These are phyloP conservation scores for Acrocyrtus sp. DNA, from an alignment of 2,888 invertebrate genomes.

Conservation along the genomic window DNA sequence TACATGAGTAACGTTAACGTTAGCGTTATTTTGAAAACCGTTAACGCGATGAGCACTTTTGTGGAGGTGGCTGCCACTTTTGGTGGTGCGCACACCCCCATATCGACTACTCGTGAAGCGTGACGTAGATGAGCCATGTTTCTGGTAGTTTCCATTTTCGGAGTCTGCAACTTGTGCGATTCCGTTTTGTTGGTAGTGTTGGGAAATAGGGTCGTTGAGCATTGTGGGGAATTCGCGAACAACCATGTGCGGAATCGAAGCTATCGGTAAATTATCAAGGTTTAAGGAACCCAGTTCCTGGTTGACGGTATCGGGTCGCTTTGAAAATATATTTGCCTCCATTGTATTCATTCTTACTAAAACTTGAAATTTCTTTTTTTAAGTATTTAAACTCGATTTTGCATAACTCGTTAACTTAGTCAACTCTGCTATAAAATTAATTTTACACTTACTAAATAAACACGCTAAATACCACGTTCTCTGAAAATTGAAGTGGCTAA, in stretches of 20 bases:
- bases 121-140: neutral
- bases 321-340: slow-evolving; percentile 19
- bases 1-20: neutral
- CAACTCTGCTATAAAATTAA: neutral
- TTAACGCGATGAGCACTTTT: neutral
- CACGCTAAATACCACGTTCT: neutral
- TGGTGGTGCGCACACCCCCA: neutral
- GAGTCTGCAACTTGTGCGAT: neutral
- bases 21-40: neutral
- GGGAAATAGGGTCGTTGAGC: slow-evolving; percentile 3
- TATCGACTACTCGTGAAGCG: neutral
- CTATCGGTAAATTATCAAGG: slow-evolving; percentile 15
- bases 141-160: neutral
- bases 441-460: neutral
- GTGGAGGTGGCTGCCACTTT: neutral
- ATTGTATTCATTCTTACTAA: slow-evolving; percentile 1
- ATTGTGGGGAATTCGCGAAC: slow-evolving; percentile 59
- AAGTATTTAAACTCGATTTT: too few species aligned
- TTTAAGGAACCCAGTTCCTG: slow-evolving; percentile 23
- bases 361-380: neutral
- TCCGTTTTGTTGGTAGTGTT: slow-evolving; percentile 28
- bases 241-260: slow-evolving; percentile 52
- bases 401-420: too few species aligned
- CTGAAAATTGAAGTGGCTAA: neutral
- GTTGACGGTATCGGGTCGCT: slow-evolving; percentile 32